Evolutionary conservation across 2,888 invertebrate species (phyloP), one percentile per base, ranked within the genome.

Genomic region (Thereva nobilitata): DNA sequence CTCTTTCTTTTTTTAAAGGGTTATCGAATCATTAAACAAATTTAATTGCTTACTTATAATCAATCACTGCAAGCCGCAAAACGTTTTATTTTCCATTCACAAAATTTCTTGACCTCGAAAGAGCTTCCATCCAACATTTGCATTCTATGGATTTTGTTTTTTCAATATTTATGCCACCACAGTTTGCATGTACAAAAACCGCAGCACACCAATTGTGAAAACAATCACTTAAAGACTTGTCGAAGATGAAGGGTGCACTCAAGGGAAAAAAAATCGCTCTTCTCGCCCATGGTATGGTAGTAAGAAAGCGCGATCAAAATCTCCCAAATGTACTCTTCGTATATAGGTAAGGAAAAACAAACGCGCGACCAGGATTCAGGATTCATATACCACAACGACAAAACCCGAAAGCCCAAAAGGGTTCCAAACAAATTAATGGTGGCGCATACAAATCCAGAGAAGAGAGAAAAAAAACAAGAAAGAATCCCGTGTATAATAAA

Each of bases 161-260:
- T 23, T 23, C 23, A 23, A 23, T 23, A 23, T 23, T 23, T 23
- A 23, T 23, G 23, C 23, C 23, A 23, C 23, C 23, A 23, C 23
- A 23, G 1, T 23, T 23, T 23, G 1, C 23, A 23, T 23, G 2
- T 23, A 23, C 23, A 23, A 23, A 23, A 23, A 23, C 23, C 23
- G 23, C 23, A 23, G 2, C 23, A 23, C 23, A 23, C 23, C 23
- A 23, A 23, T 23, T 23, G 23, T 23, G 23, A 23, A 57, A 44
- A 52, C 42, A 66, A 42, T 45, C 52, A 59, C 52, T 59, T 41
- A 54, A 45, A 37, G 23, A 8, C 42, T 41, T 9, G 44, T 47
- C 35, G 42, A 59, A 45, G 34, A 38, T 37, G 54, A 54, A 6
- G 34, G 44, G 38, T 44, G 45, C 44, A 52, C 23, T 52, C 41